These are phyloP conservation scores for Cotesia glomerata DNA, from an alignment of 1,140 invertebrate species.

Conservation along the genomic window DNA sequence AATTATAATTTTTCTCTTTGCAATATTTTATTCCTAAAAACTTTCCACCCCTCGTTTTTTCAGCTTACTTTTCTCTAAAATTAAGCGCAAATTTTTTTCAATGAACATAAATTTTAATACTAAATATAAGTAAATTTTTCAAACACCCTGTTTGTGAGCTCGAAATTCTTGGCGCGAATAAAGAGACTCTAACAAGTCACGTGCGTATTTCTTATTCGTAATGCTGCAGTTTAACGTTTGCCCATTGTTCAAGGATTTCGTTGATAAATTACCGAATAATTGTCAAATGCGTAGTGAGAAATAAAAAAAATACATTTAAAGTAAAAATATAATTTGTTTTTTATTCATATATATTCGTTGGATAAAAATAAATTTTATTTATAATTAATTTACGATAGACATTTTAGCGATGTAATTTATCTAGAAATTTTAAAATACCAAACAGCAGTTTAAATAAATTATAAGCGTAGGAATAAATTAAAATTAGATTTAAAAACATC, in stretches of 20 bases:
- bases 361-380: not conserved
- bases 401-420: not conserved
- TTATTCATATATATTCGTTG: too few species aligned
- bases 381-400: not conserved
- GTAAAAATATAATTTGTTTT: not conserved
- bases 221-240: slow-evolving; percentile 28
- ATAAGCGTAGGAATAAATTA: not conserved
- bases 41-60: not conserved
- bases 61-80: too few species aligned
- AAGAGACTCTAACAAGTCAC: slow-evolving; percentile 29
- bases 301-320: slow-evolving; percentile 22
- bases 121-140: slow-evolving; percentile 31
- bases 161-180: slow-evolving; percentile 30
- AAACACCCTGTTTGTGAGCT: slow-evolving; percentile 46
- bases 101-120: not conserved
- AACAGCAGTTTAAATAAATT: not conserved
- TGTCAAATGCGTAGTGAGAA: slow-evolving; percentile 51
- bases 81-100: too few species aligned
- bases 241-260: slow-evolving; percentile 57
- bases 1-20: not conserved
- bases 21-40: too few species aligned
- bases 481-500: slow-evolving; percentile 2
- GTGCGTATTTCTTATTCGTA: slow-evolving; percentile 39
- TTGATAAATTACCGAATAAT: slow-evolving; percentile 67
- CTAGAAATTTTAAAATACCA: not conserved